Base-by-base conservation (phyloP, 2,113 vertebrate genomes). In the Blennius ocellaris region DNA sequence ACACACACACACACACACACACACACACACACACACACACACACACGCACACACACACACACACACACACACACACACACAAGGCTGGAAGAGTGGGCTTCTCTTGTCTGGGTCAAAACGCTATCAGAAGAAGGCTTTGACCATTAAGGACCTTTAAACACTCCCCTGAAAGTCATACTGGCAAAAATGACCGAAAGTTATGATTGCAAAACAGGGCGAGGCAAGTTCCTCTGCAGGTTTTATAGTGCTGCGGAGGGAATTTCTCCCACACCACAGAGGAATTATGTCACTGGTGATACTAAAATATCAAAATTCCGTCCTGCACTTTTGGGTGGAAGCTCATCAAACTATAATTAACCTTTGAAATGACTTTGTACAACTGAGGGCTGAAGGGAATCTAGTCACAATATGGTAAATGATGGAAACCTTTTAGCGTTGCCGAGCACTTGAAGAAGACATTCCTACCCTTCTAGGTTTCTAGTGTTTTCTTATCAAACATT, bases 151-250 rank as follows among this genome's bases (percentile, higher is more conserved):
- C 68, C 39, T 41, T 61, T 59, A 65, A 70, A 71, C 59, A 81
- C 44, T 21, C n/a, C 77, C 39, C 16, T 38, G 40, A 73, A 78
- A 81, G 56, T 79, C 71, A 70, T 41, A 60, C 44, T 52, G 56
- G 48, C 21, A 58, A 41, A 84, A 58, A 75, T 73, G 64, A 65
- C 74, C 9, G 38, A 37, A 73, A 73, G 65, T 87, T 83, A 81
- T 85, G 87, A 89, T 83, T 78, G 77, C 84, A 80, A 49, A 52
- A 30, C 79, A 55, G 69, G 87, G 84, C 64, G 63, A 76, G 82
- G 82, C 80, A 2, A 68, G 30, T 73, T 71, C 67, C 70, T 41
- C 59, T 66, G 70, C 67, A 69, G 66, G 68, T 85, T 86, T 81
- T 85, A 89, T 83, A 72, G 84, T n/a, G 73, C 50, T 60, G 37